phyloP scores from a whole-genome alignment of 2,888 invertebrate species.

The Marronus borbonicus region DNA sequence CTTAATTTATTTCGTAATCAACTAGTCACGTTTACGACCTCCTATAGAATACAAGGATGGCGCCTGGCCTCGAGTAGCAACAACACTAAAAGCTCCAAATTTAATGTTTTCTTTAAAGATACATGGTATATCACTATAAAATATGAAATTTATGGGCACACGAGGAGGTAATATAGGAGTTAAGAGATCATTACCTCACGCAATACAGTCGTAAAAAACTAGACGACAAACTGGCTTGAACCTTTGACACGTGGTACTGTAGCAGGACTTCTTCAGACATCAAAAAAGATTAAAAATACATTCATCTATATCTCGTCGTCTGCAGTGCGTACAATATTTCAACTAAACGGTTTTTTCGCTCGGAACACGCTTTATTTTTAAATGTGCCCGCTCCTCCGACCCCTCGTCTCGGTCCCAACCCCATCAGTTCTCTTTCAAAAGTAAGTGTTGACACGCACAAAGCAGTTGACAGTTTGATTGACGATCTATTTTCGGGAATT shows the following conservation, averaged over 20 bases:
- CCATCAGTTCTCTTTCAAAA: conserved; percentile 39
- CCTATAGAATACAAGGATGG: conserved; percentile 7
- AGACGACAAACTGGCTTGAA: conserved; percentile 36
- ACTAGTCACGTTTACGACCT: conserved; percentile 7
- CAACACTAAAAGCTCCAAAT: conserved; percentile 23
- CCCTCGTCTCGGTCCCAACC: background rate
- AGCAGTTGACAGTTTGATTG: conserved; percentile 59
- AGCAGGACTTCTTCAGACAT: conserved; percentile 35
- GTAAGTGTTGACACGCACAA: conserved; percentile 55
- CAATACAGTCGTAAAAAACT: conserved; percentile 28
- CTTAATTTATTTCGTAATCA: background rate
- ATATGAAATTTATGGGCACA: conserved; percentile 37
- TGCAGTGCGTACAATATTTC: conserved; percentile 32
- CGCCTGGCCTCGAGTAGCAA: conserved; percentile 5
- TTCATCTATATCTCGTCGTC: conserved; percentile 45
- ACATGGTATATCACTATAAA: conserved; percentile 34
- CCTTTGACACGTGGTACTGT: conserved; percentile 37
- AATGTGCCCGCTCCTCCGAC: conserved; percentile 33
- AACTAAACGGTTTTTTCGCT: conserved; percentile 34
- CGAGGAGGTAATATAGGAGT: conserved; percentile 40
- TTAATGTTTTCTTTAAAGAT: conserved; percentile 29
- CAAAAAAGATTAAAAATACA: conserved; percentile 54
- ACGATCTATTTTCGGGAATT: conserved; percentile 59
- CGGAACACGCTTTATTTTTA: conserved; percentile 50
- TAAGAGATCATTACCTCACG: conserved; percentile 43